phyloP scores from a whole-genome alignment of 2,797 vertebrate genomes.

The Echeneis naucrates region DNA sequence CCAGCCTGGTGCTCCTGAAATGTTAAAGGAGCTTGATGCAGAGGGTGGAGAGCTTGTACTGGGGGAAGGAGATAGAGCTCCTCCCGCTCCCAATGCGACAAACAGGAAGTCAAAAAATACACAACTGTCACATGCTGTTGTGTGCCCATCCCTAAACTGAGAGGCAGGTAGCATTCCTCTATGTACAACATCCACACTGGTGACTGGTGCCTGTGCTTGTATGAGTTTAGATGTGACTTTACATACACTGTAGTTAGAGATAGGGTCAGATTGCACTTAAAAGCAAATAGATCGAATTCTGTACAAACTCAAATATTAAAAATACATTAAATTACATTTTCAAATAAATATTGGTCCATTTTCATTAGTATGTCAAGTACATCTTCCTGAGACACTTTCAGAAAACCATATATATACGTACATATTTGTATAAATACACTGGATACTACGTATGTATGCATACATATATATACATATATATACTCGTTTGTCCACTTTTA shows the following conservation, averaged over 20 bases:
- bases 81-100: constrained; percentile 6
- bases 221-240: constrained; percentile 30
- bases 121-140: constrained; percentile 28
- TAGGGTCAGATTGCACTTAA: constrained; percentile 64
- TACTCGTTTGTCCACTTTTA: constrained; percentile 7
- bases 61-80: neutral
- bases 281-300: constrained; percentile 57
- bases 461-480: constrained; percentile 14
- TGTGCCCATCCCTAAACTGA: too few relatives aligned
- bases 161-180: neutral
- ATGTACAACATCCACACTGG: constrained; percentile 22
- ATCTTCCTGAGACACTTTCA: constrained; percentile 72
- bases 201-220: constrained; percentile 31
- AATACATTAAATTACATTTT: constrained; percentile 69
- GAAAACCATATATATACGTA: constrained; percentile 10
- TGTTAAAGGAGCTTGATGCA: constrained; percentile 15
- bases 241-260: constrained; percentile 27
- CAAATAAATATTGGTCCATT: constrained; percentile 78
- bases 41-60: constrained; percentile 19
- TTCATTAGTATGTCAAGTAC: constrained; percentile 44
- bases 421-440: constrained; percentile 4
- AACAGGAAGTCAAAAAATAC: constrained; percentile 63
- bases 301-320: constrained; percentile 56
- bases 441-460: neutral
- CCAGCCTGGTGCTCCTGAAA: constrained; percentile 14